Evolutionary conservation across 2,888 invertebrate species (phyloP), one percentile per base, ranked within the genome.

Genomic region (Cryptocephalus primarius): DNA sequence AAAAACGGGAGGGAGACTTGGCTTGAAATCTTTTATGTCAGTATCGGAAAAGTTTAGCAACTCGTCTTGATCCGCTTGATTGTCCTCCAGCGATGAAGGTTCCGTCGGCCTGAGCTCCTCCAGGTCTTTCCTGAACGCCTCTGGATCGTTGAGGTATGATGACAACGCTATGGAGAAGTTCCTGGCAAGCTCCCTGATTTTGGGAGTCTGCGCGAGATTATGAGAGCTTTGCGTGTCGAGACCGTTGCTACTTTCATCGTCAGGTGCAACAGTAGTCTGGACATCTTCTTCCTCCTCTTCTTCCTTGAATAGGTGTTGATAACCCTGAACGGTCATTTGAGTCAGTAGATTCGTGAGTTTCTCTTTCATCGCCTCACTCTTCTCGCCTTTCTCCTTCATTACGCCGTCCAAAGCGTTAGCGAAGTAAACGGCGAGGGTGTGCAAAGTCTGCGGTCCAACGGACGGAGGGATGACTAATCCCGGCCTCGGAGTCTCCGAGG

Each of bases 121-220:
- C 13, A 90, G 66, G 13, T 83, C 83, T 60, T 81, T 82, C 54
- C 84, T 80, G 58, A 89, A 89, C 44, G 81, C 81, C n/a, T 82
- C 81, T 1, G 89, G 89, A 66, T 89, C 84, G 66, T 88, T 83
- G 4, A 90, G 72, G 56, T 89, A 90, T 1, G 85, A 86, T 1
- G 86, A 84, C 11, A 90, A 68, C 0, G 88, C 89, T 60, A 87
- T 82, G 0, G 88, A 88, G 59, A 90, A 90, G 4, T 89, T 85
- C 68, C 86, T 84, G 1, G 89, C 89, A 4, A 89, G 67, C 66
- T 88, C 85, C 44, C 88, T 75, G 0, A 88, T 77, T 67, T 83
- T 76, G n/a, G 85, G 76, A 51, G 65, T 64, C 9, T 78, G 76
- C 9, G 45, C 31, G 13, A 43, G n/a, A 34, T 14, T 36, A 12